Percentiles rank a stretch among this genome's conserved stretches.
These are phyloP conservation scores for Pterocles burchelli DNA, from an alignment of 2,113 vertebrate genomes.

Conservation along the genomic window DNA sequence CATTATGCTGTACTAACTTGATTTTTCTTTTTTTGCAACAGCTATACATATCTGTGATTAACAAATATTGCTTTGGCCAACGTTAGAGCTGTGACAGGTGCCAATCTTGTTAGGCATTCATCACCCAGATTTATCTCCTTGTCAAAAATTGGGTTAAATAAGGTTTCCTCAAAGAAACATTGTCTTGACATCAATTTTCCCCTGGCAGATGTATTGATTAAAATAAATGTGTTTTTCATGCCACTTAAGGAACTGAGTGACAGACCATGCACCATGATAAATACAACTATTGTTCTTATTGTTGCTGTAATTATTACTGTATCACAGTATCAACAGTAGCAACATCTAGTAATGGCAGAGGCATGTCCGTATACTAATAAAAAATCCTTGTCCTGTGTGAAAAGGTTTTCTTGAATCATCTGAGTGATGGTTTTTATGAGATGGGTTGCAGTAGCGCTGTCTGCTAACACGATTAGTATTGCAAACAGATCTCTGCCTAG, in stretches of 20 bases:
- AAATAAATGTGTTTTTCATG: not conserved
- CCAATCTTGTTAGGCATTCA: not conserved
- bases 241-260: not conserved
- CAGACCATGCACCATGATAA: not conserved
- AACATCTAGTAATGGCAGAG: not conserved
- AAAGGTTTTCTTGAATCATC: not conserved
- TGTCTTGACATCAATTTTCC: conserved; percentile 8
- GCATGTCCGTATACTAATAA: not conserved
- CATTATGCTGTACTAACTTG: not conserved
- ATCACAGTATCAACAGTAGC: not conserved
- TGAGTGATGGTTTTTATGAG: not conserved
- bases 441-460: not conserved
- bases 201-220: conserved; percentile 14
- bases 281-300: not conserved
- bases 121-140: conserved; percentile 29
- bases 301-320: not conserved
- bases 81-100: conserved; percentile 15
- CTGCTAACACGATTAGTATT: not conserved
- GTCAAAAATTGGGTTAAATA: conserved; percentile 44
- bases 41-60: not conserved
- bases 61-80: not conserved
- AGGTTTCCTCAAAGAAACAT: conserved; percentile 18
- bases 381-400: not conserved
- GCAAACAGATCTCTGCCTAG: not conserved
- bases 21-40: not conserved